These are phyloP conservation scores for Antennarius striatus DNA, from an alignment of 2,113 vertebrate genomes.

Conservation along the genomic window DNA sequence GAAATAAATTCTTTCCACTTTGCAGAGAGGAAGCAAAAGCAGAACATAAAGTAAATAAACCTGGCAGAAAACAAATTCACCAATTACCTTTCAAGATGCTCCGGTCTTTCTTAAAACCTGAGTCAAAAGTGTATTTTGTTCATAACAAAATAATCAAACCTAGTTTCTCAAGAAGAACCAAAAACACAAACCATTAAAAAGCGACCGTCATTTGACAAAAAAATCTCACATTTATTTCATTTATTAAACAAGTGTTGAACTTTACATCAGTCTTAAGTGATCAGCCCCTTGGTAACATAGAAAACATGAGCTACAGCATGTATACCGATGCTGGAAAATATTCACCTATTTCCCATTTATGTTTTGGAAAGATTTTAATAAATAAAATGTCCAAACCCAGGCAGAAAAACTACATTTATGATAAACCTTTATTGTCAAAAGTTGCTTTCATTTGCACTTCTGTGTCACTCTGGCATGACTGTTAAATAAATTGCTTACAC, in stretches of 20 bases:
- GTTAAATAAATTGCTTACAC: conserved; percentile 72
- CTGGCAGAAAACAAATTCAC: conserved; percentile 40
- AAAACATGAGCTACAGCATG: conserved; percentile 86
- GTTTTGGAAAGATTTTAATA: conserved; percentile 90
- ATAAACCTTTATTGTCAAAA: conserved; percentile 86
- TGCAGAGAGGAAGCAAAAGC: conserved; percentile 55
- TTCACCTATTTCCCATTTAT: conserved; percentile 83
- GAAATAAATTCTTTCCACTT: conserved; percentile 65
- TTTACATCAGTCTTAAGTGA: conserved; percentile 99
- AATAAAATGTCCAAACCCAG: conserved; percentile 96
- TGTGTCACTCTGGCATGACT: conserved; percentile 73
- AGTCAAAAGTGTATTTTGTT: conserved; percentile 69
- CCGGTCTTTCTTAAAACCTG: conserved; percentile 70
- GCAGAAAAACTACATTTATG: conserved; percentile 87
- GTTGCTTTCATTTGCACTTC: conserved; percentile 79
- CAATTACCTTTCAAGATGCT: conserved; percentile 60
- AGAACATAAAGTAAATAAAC: conserved; percentile 42
- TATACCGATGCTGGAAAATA: conserved; percentile 91
- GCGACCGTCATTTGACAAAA: conserved; percentile 85
- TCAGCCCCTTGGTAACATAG: conserved; percentile 94
- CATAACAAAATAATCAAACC: conserved; percentile 65
- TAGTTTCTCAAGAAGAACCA: conserved; percentile 54
- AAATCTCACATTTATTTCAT: conserved; percentile 99
- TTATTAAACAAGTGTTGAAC: conserved; percentile 99
- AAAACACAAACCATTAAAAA: conserved; percentile 78